These are phyloP conservation scores for Meda fulgida DNA, from an alignment of 2,797 vertebrate genomes.

Conservation along the genomic window DNA sequence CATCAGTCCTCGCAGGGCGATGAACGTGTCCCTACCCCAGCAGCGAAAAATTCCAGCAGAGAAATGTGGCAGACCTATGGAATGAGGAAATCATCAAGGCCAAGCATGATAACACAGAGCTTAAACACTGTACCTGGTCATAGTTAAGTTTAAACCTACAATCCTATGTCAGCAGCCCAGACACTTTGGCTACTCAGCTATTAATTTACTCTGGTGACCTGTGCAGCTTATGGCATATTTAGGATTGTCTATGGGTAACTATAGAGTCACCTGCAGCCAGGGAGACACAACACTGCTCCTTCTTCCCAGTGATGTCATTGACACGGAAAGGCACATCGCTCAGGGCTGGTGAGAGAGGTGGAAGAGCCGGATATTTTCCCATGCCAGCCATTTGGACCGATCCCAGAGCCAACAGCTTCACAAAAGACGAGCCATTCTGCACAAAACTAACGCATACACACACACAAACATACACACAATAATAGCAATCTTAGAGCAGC, in stretches of 20 bases:
- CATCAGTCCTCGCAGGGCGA: conserved; percentile 91
- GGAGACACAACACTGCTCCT: conserved; percentile 84
- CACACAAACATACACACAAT: background rate
- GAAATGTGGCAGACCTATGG: conserved; percentile 93
- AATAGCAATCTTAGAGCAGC: background rate
- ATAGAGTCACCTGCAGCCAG: conserved; percentile 80
- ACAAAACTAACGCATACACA: conserved; percentile 78
- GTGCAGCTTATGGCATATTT: background rate
- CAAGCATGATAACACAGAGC: background rate
- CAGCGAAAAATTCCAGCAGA: conserved; percentile 94
- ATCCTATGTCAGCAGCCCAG: background rate
- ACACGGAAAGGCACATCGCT: conserved; percentile 75
- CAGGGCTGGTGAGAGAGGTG: conserved; percentile 80
- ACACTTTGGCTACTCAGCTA: background rate
- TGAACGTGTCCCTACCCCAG: conserved; percentile 97
- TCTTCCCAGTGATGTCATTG: conserved; percentile 76
- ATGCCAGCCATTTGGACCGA: conserved; percentile 87
- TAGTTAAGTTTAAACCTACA: background rate
- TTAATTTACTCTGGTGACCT: background rate
- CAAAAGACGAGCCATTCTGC: conserved; percentile 86
- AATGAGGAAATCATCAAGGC: background rate
- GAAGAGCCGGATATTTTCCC: conserved; percentile 76
- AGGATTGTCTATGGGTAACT: background rate
- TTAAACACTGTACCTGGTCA: background rate
- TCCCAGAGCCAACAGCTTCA: conserved; percentile 86